A percentile compares a stretch with the other conserved stretches of the same genome.
Conservation (phyloP, 2,113 vertebrate species). For the Mustela lutreola region DNA sequence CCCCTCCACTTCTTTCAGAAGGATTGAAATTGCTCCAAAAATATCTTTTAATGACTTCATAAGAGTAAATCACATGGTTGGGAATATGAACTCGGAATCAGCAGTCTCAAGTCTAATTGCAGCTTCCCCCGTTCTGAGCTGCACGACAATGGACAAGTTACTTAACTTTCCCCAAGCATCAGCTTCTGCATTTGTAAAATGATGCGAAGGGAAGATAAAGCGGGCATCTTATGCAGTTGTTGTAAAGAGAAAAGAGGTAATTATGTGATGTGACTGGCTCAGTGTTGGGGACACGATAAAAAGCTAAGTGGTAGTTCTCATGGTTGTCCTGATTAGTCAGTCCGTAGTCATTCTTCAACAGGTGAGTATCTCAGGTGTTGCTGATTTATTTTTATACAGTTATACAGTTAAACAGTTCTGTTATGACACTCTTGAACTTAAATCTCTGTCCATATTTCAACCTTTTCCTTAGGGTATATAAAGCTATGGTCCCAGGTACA, state of each 20-base stretch:
- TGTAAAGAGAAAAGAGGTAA: constrained; percentile 18
- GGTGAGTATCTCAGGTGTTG: neutral
- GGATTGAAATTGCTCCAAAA: constrained; percentile 37
- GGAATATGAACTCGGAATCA: neutral
- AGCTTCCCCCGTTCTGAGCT: neutral
- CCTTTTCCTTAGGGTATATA: neutral
- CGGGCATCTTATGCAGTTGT: neutral
- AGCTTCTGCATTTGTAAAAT: neutral
- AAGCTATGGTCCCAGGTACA: neutral
- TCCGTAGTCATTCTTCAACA: neutral
- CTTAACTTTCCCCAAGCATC: neutral
- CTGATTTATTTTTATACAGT: neutral
- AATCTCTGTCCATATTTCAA: constrained; percentile 33
- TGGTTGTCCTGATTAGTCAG: neutral
- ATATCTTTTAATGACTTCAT: constrained; percentile 41
- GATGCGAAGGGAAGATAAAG: neutral
- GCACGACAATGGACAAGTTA: neutral
- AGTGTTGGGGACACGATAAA: neutral
- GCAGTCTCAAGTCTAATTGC: neutral
- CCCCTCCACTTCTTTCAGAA: neutral
- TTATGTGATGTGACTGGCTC: neutral
- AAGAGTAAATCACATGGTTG: constrained; percentile 16
- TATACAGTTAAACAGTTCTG: constrained; percentile 45
- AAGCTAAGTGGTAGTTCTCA: neutral
- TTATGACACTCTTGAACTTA: neutral